phyloP scores from a whole-genome alignment of 2,888 invertebrate genomes.

The Trissoscelio sp. region DNA sequence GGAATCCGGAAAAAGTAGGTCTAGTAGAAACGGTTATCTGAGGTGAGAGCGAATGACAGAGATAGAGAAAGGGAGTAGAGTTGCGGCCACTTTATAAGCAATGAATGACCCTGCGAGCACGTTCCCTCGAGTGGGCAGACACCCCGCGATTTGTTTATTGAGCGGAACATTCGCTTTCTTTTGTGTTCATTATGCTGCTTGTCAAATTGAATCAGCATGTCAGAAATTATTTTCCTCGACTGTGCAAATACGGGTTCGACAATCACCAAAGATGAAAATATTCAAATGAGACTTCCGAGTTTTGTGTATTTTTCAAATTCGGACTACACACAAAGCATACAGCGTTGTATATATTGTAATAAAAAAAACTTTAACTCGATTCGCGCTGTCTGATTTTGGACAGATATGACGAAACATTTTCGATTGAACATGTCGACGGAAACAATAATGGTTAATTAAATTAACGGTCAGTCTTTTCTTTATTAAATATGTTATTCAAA shows the following conservation, averaged over 20 bases:
- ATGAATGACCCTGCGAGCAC: constrained; percentile 27
- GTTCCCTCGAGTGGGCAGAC: constrained; percentile 20
- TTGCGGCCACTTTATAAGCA: constrained; percentile 24
- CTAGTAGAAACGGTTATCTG: constrained; percentile 26
- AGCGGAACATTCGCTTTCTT: constrained; percentile 43
- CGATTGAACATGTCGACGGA: too few species aligned
- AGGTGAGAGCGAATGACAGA: background rate
- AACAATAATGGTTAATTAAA: too few species aligned
- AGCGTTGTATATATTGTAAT: background rate
- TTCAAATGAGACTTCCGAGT: constrained; percentile 61
- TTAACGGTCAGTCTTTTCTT: too few species aligned
- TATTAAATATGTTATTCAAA: too few species aligned
- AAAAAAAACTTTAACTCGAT: constrained; percentile 24
- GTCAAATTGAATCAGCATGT: constrained; percentile 56
- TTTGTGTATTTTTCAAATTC: constrained; percentile 58
- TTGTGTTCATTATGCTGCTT: constrained; percentile 44
- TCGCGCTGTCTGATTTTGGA: constrained; percentile 3
- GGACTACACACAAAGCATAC: constrained; percentile 7
- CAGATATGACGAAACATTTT: constrained; percentile 32
- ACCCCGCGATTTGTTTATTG: constrained; percentile 30
- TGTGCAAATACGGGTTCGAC: constrained; percentile 52
- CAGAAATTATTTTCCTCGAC: constrained; percentile 56
- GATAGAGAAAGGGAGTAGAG: background rate
- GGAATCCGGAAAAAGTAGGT: constrained; percentile 28
- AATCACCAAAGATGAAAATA: constrained; percentile 55